Evolutionary conservation across 2,888 invertebrate genomes (phyloP).

Genomic region (Tholera decimalis): DNA sequence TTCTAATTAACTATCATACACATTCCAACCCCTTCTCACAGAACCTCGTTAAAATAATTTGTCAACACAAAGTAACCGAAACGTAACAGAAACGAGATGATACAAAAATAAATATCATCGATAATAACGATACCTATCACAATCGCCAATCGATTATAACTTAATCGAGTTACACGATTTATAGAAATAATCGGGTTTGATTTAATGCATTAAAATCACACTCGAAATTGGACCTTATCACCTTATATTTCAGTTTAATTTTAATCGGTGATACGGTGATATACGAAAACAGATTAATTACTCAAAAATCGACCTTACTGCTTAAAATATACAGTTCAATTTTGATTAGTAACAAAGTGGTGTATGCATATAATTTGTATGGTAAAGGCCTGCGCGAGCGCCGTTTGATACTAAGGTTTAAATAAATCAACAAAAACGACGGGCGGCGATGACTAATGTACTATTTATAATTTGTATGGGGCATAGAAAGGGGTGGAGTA

Average conservation of each 20-base stretch:
- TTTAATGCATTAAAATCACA: constrained; percentile 74
- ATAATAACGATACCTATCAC: constrained; percentile 76
- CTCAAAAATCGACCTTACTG: constrained; percentile 58
- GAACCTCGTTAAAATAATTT: constrained; percentile 57
- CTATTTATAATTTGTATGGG: constrained; percentile 77
- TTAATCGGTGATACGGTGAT: constrained; percentile 48
- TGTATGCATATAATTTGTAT: constrained; percentile 87
- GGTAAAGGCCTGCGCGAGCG: constrained; percentile 83
- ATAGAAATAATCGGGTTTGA: constrained; percentile 90
- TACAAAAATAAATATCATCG: constrained; percentile 66
- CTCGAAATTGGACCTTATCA: constrained; percentile 58
- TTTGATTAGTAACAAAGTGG: constrained; percentile 52
- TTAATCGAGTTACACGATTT: constrained; percentile 89
- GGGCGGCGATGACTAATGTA: constrained; percentile 88
- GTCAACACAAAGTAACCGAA: constrained; percentile 61
- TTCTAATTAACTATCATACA: constrained; percentile 15
- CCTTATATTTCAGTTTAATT: constrained; percentile 58
- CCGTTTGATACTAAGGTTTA: constrained; percentile 86
- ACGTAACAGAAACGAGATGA: constrained; percentile 45
- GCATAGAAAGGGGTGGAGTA: constrained; percentile 71
- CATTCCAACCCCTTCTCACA: constrained; percentile 16
- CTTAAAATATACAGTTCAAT: constrained; percentile 58
- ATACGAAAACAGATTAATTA: constrained; percentile 81
- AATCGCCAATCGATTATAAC: constrained; percentile 88
- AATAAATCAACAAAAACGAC: constrained; percentile 91